A percentile compares a stretch with the other conserved stretches of the same genome.
These are phyloP conservation scores for Ginglymostoma cirratum DNA, from an alignment of 2,113 vertebrate species.

Conservation along the genomic window DNA sequence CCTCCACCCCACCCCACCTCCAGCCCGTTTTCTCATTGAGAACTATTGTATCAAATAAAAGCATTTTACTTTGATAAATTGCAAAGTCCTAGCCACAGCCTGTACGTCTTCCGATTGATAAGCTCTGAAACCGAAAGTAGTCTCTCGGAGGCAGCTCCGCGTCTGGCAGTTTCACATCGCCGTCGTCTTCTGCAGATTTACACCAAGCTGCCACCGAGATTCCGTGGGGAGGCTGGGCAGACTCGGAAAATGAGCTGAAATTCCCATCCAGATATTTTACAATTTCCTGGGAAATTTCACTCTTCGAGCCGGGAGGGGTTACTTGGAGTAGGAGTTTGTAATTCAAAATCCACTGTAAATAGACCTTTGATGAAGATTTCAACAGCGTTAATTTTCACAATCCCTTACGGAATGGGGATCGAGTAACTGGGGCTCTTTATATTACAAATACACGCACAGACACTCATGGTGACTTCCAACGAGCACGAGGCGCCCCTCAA, in stretches of 20 bases:
- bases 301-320: background rate
- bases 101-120: background rate
- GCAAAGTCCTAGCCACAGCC: conserved; percentile 12
- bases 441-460: background rate
- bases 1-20: no score
- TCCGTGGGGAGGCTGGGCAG: background rate
- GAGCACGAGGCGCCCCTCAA: background rate
- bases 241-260: background rate
- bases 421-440: background rate
- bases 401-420: background rate
- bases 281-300: background rate
- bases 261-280: background rate
- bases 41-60: background rate
- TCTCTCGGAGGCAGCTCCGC: background rate
- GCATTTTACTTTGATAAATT: conserved; percentile 14
- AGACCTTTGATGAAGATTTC: background rate
- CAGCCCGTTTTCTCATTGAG: background rate
- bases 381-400: background rate
- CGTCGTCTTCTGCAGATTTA: background rate
- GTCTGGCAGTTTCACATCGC: background rate
- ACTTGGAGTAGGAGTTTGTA: background rate
- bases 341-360: background rate
- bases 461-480: background rate
- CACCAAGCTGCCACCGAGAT: background rate
- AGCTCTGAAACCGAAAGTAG: conserved; percentile 30